These are phyloP conservation scores for Protophormia terraenovae DNA, from an alignment of 2,888 invertebrate genomes.

Conservation along the genomic window DNA sequence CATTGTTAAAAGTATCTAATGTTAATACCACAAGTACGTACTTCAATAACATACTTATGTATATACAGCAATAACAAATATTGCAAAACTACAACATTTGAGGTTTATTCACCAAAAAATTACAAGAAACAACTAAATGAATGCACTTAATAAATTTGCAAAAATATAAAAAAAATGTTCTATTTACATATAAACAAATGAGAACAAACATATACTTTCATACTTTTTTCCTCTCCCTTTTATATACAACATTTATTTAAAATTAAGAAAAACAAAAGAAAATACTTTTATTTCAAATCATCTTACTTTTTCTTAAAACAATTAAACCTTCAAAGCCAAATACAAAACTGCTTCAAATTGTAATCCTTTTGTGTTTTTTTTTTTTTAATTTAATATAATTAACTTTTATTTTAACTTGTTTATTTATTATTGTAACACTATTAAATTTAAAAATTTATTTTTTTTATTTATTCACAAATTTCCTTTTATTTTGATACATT, in stretches of 20 bases:
- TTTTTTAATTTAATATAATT: background rate
- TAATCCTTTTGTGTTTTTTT: conserved; percentile 9
- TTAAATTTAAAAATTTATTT: background rate
- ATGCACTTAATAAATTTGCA: background rate
- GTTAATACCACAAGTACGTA: conserved; percentile 30
- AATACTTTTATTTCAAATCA: background rate
- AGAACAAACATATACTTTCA: background rate
- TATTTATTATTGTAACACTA: background rate
- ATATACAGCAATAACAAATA: background rate
- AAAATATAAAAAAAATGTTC: conserved; percentile 24
- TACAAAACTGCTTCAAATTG: background rate
- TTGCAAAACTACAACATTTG: background rate
- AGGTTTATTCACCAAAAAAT: background rate
- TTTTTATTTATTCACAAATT: background rate
- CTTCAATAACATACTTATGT: background rate
- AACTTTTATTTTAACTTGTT: background rate
- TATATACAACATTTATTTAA: background rate
- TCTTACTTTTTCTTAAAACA: conserved; percentile 26
- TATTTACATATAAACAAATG: conserved; percentile 13
- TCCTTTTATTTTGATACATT: background rate
- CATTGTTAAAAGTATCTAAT: conserved; percentile 62
- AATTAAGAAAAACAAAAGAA: background rate
- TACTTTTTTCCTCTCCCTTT: background rate
- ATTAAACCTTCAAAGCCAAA: background rate
- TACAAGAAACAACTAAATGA: background rate